Base-by-base conservation (phyloP, 2,888 invertebrate genomes). In the Ornithoptera alexandrae region DNA sequence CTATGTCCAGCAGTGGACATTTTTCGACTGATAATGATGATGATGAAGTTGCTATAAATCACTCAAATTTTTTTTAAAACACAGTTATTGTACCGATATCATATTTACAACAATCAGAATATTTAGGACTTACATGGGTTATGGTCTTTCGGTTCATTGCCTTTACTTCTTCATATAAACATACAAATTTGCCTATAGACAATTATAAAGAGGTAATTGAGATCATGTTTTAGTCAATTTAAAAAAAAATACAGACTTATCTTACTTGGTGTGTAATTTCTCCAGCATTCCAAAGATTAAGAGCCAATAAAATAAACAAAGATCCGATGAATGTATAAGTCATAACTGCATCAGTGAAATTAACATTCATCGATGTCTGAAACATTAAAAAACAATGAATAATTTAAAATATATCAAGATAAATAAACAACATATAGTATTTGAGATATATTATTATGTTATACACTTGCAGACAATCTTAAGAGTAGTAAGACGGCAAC, bases 271-370 rank as follows among this genome's bases (percentile, higher is more conserved):
- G 85, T 20, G 90, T 90, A 22, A 90, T 79, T 77, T 91, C 91
- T 7, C 90, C 90, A 0, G 92, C 90, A 68, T 91, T 91, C 89
- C 90, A 91, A 58, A 91, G 80, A 76, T 89, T 90, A 56, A 91
- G 74, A 0, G 88, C 89, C 36, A 90, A 73, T 36, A 90, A 74
- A 64, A 88, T 78, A 73, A 91, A 90, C n/a, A 92, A 76, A 0
- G 88, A 89, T 1, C 84, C 77, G 6, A 91, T 88, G 70, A 91
- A 91, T 0, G 89, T 87, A 72, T 88, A 90, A 8, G 89, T 91
- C 91, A 90, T 91, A 67, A 90, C 84, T 6, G 89, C 89, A 72
- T 90, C 90, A 10, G 89, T 88, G 57, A 88, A 73, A 75, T 89
- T 85, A 70, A 88, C 67, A 72, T 86, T 83, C n/a, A 87, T 84